phyloP scores from a whole-genome alignment of 2,888 invertebrate genomes.

The Tenthredo scrophulariae region DNA sequence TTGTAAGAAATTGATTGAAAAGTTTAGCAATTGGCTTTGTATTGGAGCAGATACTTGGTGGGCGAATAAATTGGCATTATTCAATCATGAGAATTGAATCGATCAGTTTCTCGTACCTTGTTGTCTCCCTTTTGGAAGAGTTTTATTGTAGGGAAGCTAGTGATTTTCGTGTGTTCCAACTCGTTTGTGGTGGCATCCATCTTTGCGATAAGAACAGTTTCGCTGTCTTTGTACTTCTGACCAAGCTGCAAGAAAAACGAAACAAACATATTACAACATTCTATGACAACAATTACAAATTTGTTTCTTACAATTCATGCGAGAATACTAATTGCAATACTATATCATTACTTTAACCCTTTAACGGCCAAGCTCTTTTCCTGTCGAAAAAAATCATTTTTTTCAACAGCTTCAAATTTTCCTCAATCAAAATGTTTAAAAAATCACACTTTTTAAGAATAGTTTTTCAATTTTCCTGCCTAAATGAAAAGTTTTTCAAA shows the following conservation, averaged over 20 bases:
- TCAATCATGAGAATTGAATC: neutral
- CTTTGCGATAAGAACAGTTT: conserved; percentile 95
- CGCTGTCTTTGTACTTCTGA: conserved; percentile 93
- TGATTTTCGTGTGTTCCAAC: conserved; percentile 96
- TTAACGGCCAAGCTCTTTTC: too few species aligned
- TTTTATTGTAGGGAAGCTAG: conserved; percentile 96
- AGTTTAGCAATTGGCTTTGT: neutral
- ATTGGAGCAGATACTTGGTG: neutral
- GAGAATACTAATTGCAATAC: neutral
- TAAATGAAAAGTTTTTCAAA: too few species aligned
- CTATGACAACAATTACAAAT: neutral
- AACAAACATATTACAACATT: conserved; percentile 46
- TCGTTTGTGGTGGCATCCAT: conserved; percentile 99
- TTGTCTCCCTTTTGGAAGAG: conserved; percentile 96
- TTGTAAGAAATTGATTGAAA: neutral
- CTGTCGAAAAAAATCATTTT: too few species aligned
- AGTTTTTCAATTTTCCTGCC: too few species aligned
- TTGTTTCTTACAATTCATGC: neutral
- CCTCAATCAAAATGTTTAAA: too few species aligned
- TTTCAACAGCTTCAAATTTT: too few species aligned
- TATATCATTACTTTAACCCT: too few species aligned
- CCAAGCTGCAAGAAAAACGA: conserved; percentile 83
- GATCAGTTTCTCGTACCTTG: conserved; percentile 80
- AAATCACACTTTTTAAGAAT: too few species aligned
- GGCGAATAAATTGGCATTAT: neutral